Evolutionary conservation across 1,140 invertebrate genomes (phyloP), one percentile per base, ranked within the genome.

Genomic region (Ruditapes philippinarum): DNA sequence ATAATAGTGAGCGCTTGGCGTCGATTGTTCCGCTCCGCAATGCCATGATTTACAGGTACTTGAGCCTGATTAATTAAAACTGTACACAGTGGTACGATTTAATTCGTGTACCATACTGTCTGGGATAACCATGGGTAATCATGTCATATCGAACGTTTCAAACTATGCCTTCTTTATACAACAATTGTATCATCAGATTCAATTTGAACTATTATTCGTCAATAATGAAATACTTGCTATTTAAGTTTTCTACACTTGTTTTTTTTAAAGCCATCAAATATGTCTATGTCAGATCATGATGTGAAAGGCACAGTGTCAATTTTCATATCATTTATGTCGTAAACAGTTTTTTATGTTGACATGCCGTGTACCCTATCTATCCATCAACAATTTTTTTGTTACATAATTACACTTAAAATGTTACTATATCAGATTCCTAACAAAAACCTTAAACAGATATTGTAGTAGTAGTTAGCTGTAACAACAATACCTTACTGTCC

Each of bases 361-460:
- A 70, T 36, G 36, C 22, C 65, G 28, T 36, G 65, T 70, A 36
- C 17, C 31, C 33, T 70, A 70, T 70, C 65, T 38, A 38, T 70
- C 38, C 65, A 70, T 70, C 36, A 70, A 70, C 33, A 62, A 36
- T 38, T 36, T 7, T 65, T 70, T 4, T 5, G 65, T 70, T 70
- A 70, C 65, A 70, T 28, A 70, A 70, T 62, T 28, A 62, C 25
- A 62, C 14, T 28, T 28, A 62, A 62, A 62, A 62, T n/a, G 57
- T 62, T 28, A 62, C 57, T 62, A 62, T 28, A n/a, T 62, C 57
- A 25, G 3, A 62, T 62, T 28, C 28, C 25, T 45, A 28, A 62
- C 57, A 25, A n/a, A n/a, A 54, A 28, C 57, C 11, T n/a, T 62
- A 1, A 62, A 62, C 51, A 54, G 22, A 22, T 22, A 9, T 14